Percentiles rank a stretch among this genome's conserved stretches.
Evolutionary conservation across 2,113 vertebrate genomes (phyloP).

Genomic region (Myiozetetes cayanensis): DNA sequence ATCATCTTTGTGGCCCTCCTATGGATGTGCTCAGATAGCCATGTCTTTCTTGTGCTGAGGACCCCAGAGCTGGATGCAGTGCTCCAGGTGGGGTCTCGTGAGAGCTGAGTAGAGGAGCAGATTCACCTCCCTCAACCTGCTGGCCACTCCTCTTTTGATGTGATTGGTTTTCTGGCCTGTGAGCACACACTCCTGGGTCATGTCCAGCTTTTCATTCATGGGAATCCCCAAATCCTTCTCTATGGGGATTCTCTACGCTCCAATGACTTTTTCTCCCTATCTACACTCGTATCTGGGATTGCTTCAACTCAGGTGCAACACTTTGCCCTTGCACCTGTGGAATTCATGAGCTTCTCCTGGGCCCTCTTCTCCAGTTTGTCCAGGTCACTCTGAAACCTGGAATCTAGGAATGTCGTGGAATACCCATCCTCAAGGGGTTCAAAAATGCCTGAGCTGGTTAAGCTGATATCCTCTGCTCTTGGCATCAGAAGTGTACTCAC

Average conservation of each 20-base stretch:
- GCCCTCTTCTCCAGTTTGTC: not conserved
- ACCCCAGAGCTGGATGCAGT: not conserved
- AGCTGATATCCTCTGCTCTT: not conserved
- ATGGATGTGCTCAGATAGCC: too few relatives aligned
- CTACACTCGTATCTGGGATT: not conserved
- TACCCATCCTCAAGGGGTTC: not conserved
- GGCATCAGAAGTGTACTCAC: not conserved
- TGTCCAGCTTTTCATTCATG: not conserved
- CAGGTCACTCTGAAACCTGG: not conserved
- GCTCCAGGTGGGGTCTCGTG: too few relatives aligned
- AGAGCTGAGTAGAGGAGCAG: not conserved
- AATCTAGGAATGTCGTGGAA: not conserved
- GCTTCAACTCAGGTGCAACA: not conserved
- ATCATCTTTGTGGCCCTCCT: not conserved
- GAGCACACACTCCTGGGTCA: not conserved
- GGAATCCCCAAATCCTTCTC: rapidly evolving
- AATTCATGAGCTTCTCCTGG: not conserved
- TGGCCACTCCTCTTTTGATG: not conserved
- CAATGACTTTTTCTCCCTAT: not conserved
- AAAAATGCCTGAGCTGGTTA: not conserved
- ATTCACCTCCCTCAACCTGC: too few relatives aligned
- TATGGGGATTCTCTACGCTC: too few relatives aligned
- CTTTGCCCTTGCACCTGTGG: not conserved
- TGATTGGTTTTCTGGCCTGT: not conserved
- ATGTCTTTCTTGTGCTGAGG: not conserved